Percentiles rank a stretch among this genome's conserved stretches.
These are phyloP conservation scores for Mycteria americana DNA, from an alignment of 2,797 vertebrate species.

Conservation along the genomic window DNA sequence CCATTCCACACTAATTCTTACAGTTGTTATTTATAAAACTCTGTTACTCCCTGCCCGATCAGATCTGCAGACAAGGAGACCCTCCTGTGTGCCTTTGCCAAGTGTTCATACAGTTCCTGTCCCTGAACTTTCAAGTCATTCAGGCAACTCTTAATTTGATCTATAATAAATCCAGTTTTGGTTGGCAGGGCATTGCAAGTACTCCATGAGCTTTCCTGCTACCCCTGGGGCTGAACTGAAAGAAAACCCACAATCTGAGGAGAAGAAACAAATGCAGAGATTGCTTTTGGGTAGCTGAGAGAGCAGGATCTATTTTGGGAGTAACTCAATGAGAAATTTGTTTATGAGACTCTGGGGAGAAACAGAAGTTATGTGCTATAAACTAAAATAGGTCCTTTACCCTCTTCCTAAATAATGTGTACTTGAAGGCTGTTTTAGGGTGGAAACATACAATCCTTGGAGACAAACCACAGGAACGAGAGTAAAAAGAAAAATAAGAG, in stretches of 20 bases:
- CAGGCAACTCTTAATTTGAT: constrained; percentile 3
- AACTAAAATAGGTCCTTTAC: constrained; percentile 39
- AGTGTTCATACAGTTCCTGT: neutral
- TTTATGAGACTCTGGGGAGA: constrained; percentile 34
- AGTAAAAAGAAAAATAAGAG: neutral
- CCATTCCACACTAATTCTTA: neutral
- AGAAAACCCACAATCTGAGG: neutral
- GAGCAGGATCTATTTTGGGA: constrained; percentile 30
- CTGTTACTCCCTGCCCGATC: neutral
- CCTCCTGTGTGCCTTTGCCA: neutral
- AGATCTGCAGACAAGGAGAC: neutral
- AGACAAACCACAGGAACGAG: neutral
- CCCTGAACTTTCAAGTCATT: constrained; percentile 5
- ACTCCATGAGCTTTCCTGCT: neutral
- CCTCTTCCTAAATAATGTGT: neutral
- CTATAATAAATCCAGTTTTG: constrained; percentile 19
- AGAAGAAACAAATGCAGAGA: constrained; percentile 8
- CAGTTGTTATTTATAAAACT: neutral
- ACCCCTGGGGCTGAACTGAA: neutral
- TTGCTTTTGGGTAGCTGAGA: neutral
- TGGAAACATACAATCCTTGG: neutral
- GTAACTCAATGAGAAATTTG: constrained; percentile 44
- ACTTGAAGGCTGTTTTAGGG: neutral
- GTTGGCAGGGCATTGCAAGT: constrained; percentile 18
- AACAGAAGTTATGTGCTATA: constrained; percentile 12